Conservation (phyloP, 2,113 vertebrate species). For the Panthera leo region DNA sequence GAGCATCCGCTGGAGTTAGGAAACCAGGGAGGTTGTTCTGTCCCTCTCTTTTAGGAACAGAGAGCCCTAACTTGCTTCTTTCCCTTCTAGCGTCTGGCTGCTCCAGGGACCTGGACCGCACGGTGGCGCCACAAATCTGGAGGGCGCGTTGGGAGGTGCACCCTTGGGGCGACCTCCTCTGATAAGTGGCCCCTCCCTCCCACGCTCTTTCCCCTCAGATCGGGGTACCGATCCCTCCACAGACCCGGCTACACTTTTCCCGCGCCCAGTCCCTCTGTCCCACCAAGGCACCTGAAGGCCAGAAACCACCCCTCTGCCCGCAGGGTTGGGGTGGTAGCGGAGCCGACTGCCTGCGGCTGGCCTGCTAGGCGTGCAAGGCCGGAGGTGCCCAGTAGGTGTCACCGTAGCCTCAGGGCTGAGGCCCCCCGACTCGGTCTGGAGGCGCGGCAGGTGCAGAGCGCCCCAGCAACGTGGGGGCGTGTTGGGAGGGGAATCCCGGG, state of each 20-base stretch:
- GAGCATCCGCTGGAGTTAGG: background rate
- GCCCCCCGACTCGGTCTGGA: background rate
- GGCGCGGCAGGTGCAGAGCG: conserved; percentile 68
- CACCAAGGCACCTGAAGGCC: no score
- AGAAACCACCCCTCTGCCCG: fast-evolving
- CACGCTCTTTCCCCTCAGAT: no score
- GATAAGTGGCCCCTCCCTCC: no score
- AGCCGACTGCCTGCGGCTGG: conserved; percentile 31
- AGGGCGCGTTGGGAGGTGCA: background rate
- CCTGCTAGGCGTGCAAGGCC: conserved; percentile 69
- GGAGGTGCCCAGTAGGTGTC: conserved; percentile 77
- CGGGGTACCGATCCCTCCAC: background rate
- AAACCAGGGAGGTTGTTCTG: background rate
- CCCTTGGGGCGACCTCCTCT: background rate
- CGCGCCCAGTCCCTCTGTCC: background rate
- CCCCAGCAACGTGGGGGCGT: background rate
- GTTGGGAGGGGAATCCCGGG: background rate
- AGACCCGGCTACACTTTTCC: background rate
- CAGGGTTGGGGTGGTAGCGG: no score
- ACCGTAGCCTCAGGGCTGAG: conserved; percentile 77
- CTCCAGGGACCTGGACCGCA: background rate
- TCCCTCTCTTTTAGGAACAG: background rate
- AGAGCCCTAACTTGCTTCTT: background rate
- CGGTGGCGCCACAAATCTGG: background rate
- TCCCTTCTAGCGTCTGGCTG: background rate